phyloP scores from a whole-genome alignment of 1,140 invertebrate species.

The Penaeus indicus region DNA sequence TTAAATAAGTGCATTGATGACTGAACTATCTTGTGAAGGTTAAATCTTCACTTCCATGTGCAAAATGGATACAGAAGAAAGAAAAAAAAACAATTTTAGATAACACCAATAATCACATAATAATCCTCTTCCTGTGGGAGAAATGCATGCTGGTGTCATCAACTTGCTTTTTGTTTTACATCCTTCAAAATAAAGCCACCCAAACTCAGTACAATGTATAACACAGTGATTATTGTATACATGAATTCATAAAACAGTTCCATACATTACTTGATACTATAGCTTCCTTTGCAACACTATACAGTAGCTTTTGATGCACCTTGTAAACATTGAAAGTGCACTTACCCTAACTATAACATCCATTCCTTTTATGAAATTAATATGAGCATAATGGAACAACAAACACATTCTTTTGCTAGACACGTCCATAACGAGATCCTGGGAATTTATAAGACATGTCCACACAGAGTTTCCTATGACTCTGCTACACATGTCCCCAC shows the following conservation, averaged over 20 bases:
- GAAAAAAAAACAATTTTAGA: no score
- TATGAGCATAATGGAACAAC: conserved; percentile 46
- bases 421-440: conserved; percentile 28
- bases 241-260: conserved; percentile 5
- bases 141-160: conserved; percentile 18
- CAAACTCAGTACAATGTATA: no score
- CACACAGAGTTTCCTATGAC: conserved; percentile 30
- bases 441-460: conserved; percentile 23
- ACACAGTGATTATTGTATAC: neutral
- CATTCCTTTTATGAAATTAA: conserved; percentile 46
- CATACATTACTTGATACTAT: neutral
- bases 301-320: conserved; percentile 35
- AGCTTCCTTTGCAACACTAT: conserved; percentile 36
- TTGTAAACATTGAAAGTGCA: conserved; percentile 48
- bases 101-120: no score
- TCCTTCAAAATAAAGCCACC: no score
- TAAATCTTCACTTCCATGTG: no score
- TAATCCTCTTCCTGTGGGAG: no score
- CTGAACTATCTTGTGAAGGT: no score
- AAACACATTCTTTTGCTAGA: conserved; percentile 26
- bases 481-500: conserved; percentile 16
- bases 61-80: no score
- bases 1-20: no score
- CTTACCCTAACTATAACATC: conserved; percentile 53
- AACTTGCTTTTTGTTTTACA: neutral